Base-by-base conservation (phyloP, 2,113 vertebrate species). In the Muntiacus muntjak region DNA sequence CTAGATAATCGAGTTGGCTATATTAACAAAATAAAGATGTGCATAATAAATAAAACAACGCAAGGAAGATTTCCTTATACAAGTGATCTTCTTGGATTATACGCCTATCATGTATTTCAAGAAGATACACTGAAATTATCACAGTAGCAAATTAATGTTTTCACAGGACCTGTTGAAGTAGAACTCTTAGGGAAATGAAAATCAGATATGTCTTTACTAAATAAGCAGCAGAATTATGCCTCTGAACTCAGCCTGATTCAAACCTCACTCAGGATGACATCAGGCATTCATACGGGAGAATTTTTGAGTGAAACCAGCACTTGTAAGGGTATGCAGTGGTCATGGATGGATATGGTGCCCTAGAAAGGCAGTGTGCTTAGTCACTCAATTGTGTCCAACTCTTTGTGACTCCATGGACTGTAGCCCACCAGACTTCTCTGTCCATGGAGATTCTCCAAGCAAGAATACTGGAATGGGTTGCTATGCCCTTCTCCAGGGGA, bases 111-210 rank as follows among this genome's bases (percentile, higher is more conserved):
- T n/a, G 50, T 95, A 55, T 43, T 62, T 89, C 50, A n/a, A 89
- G 91, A 96, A 89, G 78, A 25, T n/a, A 86, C 67, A 86, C 88
- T 43, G 64, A 90, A 95, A 87, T 86, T 91, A 82, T 92, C 86
- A 50, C 25, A 82, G 54, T 55, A 60, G 47, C 52, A 95, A 97
- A 97, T 91, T 74, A 74, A 74, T 86, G n/a, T 95, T 96, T 85
- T 95, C 94, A 76, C 64, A 62, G 55, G 50, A 43, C 55, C 55
- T 55, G 33, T 55, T 96, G 76, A 95, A 94, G 62, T 78, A 14
- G 47, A 84, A 74, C 6, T 36, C 94, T 90, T 90, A 89, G 93
- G 67, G 82, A 87, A 94, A 40, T 36, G 67, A 71, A 95, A 95
- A 95, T 40, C 60, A 87, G 87, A 83, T 94, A 43, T 82, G 64